phyloP scores from a whole-genome alignment of 37 sponge, comb jelly and placozoan species.

The Diacarnus erythraeanus region DNA sequence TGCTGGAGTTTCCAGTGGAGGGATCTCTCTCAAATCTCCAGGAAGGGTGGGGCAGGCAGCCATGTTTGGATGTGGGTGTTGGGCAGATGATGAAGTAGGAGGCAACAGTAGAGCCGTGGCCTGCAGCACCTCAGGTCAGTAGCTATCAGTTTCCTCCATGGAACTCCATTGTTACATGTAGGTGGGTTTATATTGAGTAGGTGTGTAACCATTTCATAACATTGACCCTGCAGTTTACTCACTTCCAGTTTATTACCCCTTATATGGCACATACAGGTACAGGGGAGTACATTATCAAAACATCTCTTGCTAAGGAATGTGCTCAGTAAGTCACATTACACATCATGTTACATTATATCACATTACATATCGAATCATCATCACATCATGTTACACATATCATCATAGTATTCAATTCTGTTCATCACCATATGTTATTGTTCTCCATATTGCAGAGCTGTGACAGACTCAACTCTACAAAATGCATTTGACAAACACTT shows the following conservation, averaged over 20 bases:
- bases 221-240: too few relatives aligned
- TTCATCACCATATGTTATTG: too few relatives aligned
- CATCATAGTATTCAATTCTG: neutral
- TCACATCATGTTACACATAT: neutral
- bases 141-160: neutral
- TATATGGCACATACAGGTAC: conserved; percentile 63
- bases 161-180: neutral
- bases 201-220: too few relatives aligned
- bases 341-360: neutral
- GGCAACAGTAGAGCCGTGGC: conserved; percentile 27
- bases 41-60: conserved; percentile 84
- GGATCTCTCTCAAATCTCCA: conserved; percentile 77
- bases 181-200: neutral
- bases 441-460: neutral
- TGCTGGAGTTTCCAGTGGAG: conserved; percentile 79
- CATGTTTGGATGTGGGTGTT: conserved; percentile 80
- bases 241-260: too few relatives aligned
- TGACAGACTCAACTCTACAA: conserved; percentile 25
- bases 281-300: conserved; percentile 75
- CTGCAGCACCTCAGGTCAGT: conserved; percentile 66
- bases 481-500: conserved; percentile 28
- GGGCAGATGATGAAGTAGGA: conserved; percentile 44
- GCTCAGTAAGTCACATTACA: conserved; percentile 17
- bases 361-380: neutral
- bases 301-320: conserved; percentile 62